phyloP scores from a whole-genome alignment of 1,140 invertebrate species.

The Drosophila lacertosa region DNA sequence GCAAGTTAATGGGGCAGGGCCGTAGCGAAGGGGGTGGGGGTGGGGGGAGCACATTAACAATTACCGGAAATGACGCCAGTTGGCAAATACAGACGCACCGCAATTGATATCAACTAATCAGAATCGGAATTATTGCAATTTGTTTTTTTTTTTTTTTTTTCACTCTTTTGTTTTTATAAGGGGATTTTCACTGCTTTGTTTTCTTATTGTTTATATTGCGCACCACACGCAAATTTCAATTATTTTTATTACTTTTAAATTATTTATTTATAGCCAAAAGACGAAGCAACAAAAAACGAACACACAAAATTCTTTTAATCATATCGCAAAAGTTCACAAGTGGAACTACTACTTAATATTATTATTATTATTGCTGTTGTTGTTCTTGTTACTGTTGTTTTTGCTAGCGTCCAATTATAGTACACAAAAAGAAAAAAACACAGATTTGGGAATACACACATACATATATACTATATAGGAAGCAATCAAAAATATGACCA shows the following conservation, averaged over 20 bases:
- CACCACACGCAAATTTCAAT: slow-evolving; percentile 35
- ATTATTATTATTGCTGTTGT: slow-evolving; percentile 1
- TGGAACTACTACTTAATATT: slow-evolving; percentile 23
- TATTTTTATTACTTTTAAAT: slow-evolving; percentile 38
- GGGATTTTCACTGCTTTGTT: slow-evolving; percentile 1
- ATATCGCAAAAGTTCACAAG: slow-evolving; percentile 40
- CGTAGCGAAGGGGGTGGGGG: slow-evolving; percentile 8
- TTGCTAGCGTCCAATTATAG: slow-evolving; percentile 17
- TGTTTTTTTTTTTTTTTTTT: slow-evolving; percentile 30
- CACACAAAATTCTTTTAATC: slow-evolving; percentile 39
- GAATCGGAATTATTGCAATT: slow-evolving; percentile 38
- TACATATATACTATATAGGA: slow-evolving; percentile 15
- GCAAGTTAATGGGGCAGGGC: slow-evolving; percentile 17
- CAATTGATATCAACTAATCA: slow-evolving; percentile 65
- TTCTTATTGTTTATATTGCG: slow-evolving; percentile 39
- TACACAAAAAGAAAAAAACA: background rate
- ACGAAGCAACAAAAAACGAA: background rate
- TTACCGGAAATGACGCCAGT: slow-evolving; percentile 74
- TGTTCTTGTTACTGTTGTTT: background rate
- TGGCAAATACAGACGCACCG: slow-evolving; percentile 12
- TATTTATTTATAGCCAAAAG: slow-evolving; percentile 34
- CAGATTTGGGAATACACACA: slow-evolving; percentile 22
- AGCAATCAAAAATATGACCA: slow-evolving; percentile 25
- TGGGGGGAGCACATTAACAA: background rate
- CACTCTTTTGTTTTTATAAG: background rate